Evolutionary conservation across 2,113 vertebrate species (phyloP), one percentile per base, ranked within the genome.

Genomic region (Sarotherodon lohbergeri): DNA sequence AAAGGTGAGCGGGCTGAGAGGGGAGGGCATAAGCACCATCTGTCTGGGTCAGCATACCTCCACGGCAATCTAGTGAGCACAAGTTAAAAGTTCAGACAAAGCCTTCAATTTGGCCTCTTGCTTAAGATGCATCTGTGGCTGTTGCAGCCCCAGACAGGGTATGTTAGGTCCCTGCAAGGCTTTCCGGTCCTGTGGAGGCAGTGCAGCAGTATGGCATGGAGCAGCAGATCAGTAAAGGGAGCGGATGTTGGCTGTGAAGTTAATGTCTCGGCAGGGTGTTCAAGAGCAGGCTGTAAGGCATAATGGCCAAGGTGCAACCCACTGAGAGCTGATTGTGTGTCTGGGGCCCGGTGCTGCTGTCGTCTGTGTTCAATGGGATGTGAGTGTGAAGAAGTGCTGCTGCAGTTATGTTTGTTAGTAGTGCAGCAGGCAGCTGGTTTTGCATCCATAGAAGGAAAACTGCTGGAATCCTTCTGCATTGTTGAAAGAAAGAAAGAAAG

Each of bases 231-330:
- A 82, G 89, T 84, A 66, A 87, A 89, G 13, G 8, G 82, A 86
- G 52, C 61, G 52, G 84, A 91, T 82, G 91, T 76, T 81, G 85
- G 80, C 86, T 89, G 84, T 86, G 86, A 73, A 73, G 89, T 86
- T 91, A 93, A 94, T 91, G 85, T 81, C 93, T 85, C 87, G 48
- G 91, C 81, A 16, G 88, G 92, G 86, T 80, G 50, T 88, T 89
- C 13, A 84, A 89, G 87, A 88, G 88, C 88, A 90, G 80, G 59
- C 90, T 71, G 85, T 89, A 91, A 83, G 85, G 80, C 87, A 92
- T 90, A 92, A 93, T 89, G 93, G 80, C 61, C 81, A 59, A 39
- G 61, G 79, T 80, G 86, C 82, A 79, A 27, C 90, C 80, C 85
- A 87, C 88, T 29, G 88, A 86, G 86, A 86, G 41, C 43, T 63